A percentile compares a stretch with the other conserved stretches of the same genome.
Conservation (phyloP, 2,113 vertebrate genomes). For the Columba janthina region DNA sequence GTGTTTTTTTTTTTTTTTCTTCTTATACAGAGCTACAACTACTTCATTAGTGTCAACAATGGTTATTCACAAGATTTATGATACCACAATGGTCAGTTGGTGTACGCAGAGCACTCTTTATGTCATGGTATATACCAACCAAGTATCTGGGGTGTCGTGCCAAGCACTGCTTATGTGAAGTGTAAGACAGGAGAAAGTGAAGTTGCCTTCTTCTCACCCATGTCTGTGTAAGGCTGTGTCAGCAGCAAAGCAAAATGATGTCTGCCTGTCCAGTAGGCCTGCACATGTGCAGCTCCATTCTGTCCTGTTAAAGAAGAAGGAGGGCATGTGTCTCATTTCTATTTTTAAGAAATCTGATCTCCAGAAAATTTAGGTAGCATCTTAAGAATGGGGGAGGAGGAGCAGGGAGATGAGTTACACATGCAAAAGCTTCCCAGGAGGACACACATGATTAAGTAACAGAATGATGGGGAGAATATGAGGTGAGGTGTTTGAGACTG, state of each 20-base stretch:
- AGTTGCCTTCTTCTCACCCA: background rate
- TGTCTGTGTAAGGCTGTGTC: background rate
- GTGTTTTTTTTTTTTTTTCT: background rate
- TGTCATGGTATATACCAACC: background rate
- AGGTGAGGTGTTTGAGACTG: background rate
- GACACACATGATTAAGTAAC: background rate
- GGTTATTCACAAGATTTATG: background rate
- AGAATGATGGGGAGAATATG: background rate
- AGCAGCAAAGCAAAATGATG: background rate
- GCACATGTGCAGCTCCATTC: fast-evolving
- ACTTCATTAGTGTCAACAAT: background rate
- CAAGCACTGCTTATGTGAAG: background rate
- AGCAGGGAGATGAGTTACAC: background rate
- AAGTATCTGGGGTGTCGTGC: fast-evolving
- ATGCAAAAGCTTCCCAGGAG: background rate
- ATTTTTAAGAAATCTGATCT: background rate
- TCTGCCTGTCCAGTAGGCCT: background rate
- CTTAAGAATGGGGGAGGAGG: background rate
- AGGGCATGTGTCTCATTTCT: background rate
- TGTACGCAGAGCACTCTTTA: background rate
- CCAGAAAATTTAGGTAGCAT: background rate
- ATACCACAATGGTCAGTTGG: background rate
- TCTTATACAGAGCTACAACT: background rate
- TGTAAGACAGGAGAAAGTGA: background rate
- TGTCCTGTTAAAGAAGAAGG: background rate